Conservation (phyloP, 2,113 vertebrate species). For the Ranitomeya imitator region DNA sequence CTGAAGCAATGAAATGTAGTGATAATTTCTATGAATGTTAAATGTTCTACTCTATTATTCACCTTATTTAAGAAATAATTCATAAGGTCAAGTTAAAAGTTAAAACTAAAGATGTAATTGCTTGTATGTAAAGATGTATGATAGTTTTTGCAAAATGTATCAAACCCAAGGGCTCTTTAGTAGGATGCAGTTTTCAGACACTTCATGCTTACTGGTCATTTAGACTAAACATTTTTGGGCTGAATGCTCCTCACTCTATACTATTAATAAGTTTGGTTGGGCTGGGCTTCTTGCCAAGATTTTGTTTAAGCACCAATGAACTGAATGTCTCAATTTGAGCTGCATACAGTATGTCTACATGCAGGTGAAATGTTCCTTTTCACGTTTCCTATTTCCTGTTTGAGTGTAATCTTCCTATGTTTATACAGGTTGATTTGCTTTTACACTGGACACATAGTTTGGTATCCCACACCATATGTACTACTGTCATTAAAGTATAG, state of each 20-base stretch:
- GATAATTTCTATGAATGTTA: too few relatives aligned
- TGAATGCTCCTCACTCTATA: slow-evolving; percentile 17
- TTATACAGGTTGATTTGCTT: background rate
- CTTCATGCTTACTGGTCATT: background rate
- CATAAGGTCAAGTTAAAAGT: background rate
- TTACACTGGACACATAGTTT: background rate
- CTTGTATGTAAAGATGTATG: background rate
- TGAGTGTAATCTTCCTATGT: background rate
- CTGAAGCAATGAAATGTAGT: too few relatives aligned
- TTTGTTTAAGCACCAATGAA: background rate
- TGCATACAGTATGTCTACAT: background rate
- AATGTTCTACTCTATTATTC: too few relatives aligned
- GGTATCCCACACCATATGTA: background rate
- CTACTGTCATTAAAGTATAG: background rate
- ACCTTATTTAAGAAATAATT: background rate
- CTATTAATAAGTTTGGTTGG: background rate
- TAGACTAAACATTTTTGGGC: slow-evolving; percentile 38
- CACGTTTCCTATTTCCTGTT: background rate
- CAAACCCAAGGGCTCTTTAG: background rate
- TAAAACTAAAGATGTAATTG: background rate
- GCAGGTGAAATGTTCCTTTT: background rate
- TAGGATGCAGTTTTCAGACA: slow-evolving; percentile 1
- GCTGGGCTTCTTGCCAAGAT: background rate
- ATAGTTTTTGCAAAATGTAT: background rate
- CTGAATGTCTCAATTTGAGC: slow-evolving; percentile 6